Evolutionary conservation across 1,140 invertebrate species (phyloP).

Genomic region (Ceratoteleas bidentatus): DNA sequence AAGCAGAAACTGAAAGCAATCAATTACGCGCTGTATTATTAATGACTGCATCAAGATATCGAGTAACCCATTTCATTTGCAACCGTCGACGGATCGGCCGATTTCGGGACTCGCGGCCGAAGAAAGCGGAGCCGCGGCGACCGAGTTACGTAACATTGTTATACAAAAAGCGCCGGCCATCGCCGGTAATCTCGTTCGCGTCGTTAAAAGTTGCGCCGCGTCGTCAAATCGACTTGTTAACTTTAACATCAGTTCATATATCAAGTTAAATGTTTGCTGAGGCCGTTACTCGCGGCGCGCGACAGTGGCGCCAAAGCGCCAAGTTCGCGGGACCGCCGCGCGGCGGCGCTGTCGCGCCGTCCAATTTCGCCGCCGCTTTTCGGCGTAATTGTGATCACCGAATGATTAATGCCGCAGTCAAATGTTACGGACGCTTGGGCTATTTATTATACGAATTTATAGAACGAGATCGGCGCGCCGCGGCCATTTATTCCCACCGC

Average conservation of each 20-base stretch:
- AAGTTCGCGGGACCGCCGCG: neutral
- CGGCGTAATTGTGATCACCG: conserved; percentile 24
- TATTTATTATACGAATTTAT: conserved; percentile 53
- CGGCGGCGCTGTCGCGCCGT: neutral
- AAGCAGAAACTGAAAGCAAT: conserved; percentile 28
- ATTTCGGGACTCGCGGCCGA: neutral
- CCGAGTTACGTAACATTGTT: neutral
- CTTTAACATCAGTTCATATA: conserved; percentile 3
- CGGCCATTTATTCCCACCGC: conserved; percentile 49
- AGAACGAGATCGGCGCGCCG: conserved; percentile 30
- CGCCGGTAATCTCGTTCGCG: neutral
- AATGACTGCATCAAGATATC: conserved; percentile 7
- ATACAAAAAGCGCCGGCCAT: neutral
- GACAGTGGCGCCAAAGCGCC: neutral
- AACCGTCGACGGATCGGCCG: neutral
- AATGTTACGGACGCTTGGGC: conserved; percentile 27
- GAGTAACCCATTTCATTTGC: conserved; percentile 20
- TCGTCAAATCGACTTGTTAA: no score
- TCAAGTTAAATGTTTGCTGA: neutral
- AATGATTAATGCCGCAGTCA: conserved; percentile 31
- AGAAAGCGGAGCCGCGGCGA: neutral
- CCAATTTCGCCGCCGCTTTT: neutral
- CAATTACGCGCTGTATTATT: conserved; percentile 31
- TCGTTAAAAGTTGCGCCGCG: neutral
- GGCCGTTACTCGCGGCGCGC: no score